Evolutionary conservation across 2,113 vertebrate species (phyloP), one percentile per base, ranked within the genome.

Genomic region (Trinectes maculatus): DNA sequence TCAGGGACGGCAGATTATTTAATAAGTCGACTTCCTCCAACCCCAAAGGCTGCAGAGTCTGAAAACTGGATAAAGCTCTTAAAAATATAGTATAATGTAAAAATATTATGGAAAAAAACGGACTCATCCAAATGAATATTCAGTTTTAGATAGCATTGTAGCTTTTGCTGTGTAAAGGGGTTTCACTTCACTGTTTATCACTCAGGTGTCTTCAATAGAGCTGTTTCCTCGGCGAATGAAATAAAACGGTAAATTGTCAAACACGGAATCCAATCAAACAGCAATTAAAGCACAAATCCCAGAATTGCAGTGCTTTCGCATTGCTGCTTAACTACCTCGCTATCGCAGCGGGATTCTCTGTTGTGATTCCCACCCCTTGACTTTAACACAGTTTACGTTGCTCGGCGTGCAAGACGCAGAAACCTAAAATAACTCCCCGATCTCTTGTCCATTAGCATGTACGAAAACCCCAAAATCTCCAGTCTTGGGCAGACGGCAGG

Each of bases 391-490:
- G 55, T 74, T 78, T 70, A 36, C 73, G 79, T 43, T 5, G 34
- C 44, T 56, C 22, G 39, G n/a, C 62, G 68, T 68, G 75, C 19
- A 43, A 65, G 74, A 71, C 43, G 51, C 36, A 25, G 40, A 71
- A 80, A 87, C 58, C 60, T 33, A 26, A 48, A 74, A 84, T 77
- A 72, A 89, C 72, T 84, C 87, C 83, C 87, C 74, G 66, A 82
- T 88, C 84, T 82, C 85, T 79, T 87, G 91, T 87, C 87, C 87
- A 68, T 86, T 86, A 79, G 77, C 81, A 84, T 90, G 85, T 83
- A 78, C 24, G 43, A 57, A 82, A 83, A 62, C 62, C 70, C 74
- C 76, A 78, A 80, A 87, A 82, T 80, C 86, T 79, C 87, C 80
- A 77, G 77, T 86, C 74, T 77, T 75, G 85, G 84, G 85, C 74